Percentiles rank a stretch among this genome's conserved stretches.
These are phyloP conservation scores for Pelagia noctiluca DNA, from an alignment of 30 jellyfish, hydroid and myxozoan genomes.

Conservation along the genomic window DNA sequence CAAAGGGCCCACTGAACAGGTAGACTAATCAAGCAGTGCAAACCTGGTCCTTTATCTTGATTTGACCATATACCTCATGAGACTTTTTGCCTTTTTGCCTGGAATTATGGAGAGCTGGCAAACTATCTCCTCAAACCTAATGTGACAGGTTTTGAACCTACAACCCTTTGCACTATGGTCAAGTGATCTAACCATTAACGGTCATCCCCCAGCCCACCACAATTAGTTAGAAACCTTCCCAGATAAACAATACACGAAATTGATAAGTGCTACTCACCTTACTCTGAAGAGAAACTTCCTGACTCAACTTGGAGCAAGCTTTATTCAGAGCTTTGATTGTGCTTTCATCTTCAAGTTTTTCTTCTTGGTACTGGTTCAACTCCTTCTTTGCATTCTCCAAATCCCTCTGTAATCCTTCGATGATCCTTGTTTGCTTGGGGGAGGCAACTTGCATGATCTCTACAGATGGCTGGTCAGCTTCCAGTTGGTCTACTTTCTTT, in stretches of 20 bases:
- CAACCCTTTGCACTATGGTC: too few species aligned
- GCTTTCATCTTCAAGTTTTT: constrained; percentile 7
- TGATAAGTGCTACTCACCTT: neutral
- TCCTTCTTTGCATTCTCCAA: constrained; percentile 25
- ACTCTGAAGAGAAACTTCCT: constrained; percentile 16
- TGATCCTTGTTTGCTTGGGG: constrained; percentile 42
- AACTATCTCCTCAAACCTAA: too few species aligned
- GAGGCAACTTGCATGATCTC: constrained; percentile 68
- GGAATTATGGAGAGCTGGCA: neutral
- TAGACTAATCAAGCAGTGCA: too few species aligned
- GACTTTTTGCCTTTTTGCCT: too few species aligned
- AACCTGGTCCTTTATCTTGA: too few species aligned
- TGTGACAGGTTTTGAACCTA: too few species aligned
- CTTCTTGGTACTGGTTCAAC: constrained; percentile 12
- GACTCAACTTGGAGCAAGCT: constrained; percentile 18
- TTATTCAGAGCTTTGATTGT: constrained; percentile 27
- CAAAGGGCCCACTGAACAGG: too few species aligned
- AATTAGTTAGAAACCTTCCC: neutral
- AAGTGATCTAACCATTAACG: too few species aligned
- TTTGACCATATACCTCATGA: too few species aligned
- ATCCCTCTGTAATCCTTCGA: constrained; percentile 43
- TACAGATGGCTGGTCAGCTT: constrained; percentile 72
- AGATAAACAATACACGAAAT: neutral
- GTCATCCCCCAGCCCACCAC: too few species aligned
- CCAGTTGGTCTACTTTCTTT: constrained; percentile 60